phyloP scores from a whole-genome alignment of 2,888 invertebrate species.

The Altica lythri region DNA sequence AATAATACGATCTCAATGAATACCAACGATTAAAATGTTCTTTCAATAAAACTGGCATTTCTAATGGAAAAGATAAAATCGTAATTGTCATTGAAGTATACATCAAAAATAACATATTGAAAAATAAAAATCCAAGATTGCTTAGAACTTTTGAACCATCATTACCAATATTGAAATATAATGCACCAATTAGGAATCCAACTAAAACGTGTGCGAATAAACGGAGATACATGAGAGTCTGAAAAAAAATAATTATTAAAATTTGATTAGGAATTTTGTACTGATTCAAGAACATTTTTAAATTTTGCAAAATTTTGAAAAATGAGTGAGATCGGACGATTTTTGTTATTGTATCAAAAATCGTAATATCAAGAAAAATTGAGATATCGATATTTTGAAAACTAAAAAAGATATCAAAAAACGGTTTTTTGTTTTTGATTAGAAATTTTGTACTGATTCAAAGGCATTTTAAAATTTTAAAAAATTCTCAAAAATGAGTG shows the following conservation, averaged over 20 bases:
- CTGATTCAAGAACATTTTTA: too few relatives aligned
- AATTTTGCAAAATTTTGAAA: too few relatives aligned
- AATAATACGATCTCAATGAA: conserved; percentile 89
- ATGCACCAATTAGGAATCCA: conserved; percentile 90
- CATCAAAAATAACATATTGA: conserved; percentile 98
- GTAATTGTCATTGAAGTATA: conserved; percentile 99
- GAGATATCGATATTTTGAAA: too few relatives aligned
- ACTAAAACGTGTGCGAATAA: conserved; percentile 92
- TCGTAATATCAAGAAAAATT: too few relatives aligned
- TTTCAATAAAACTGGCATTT: conserved; percentile 92
- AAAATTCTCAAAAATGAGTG: too few relatives aligned
- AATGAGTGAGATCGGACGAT: too few relatives aligned
- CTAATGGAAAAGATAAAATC: conserved; percentile 94
- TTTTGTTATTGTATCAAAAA: too few relatives aligned
- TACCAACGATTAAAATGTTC: conserved; percentile 98
- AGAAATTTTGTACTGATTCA: too few relatives aligned
- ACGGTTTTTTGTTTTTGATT: too few relatives aligned
- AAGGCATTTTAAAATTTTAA: too few relatives aligned
- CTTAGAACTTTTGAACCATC: conserved; percentile 95
- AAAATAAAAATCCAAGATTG: conserved; percentile 95
- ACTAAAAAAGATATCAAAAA: too few relatives aligned
- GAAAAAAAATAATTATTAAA: conserved; percentile 42
- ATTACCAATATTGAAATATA: conserved; percentile 95
- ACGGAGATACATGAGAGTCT: conserved; percentile 95
- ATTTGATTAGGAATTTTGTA: too few relatives aligned